Base-by-base conservation (phyloP, 2,888 invertebrate genomes). In the Drosophila lutescens region DNA sequence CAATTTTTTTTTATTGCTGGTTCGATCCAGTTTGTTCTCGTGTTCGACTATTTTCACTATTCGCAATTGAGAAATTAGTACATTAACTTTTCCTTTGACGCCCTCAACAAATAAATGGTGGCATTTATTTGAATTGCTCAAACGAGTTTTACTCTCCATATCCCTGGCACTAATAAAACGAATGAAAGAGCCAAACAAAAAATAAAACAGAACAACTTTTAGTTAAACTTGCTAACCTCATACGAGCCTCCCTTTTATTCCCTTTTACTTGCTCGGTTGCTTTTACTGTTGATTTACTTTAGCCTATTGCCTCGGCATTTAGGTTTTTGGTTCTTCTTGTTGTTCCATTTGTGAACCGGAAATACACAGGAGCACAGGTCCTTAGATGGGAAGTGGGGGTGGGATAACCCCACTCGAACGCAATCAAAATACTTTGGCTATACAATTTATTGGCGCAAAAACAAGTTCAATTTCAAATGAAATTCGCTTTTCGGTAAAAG, bases 21-120 rank as follows among this genome's bases (percentile, higher is more conserved):
- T n/a, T 20, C 30, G 38, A 17, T 38, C 17, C 20, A 44, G n/a
- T 36, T 69, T 17, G 41, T 38, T 12, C 5, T 63, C 32, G 26
- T 15, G 26, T 41, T 50, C 26, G 20, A 41, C 36, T 63, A 77
- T 69, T 80, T 81, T 78, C 68, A 74, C 77, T 9, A 53, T 7
- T 79, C 85, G 87, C 88, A 86, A 90, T 90, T 89, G 90, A 88
- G 90, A 89, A 90, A 90, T 90, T 90, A 89, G 89, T 87, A 79
- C 90, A 88, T 88, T 90, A 89, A 89, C 78, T 82, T 78, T 86
- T 58, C 78, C 78, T 86, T 86, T 82, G 81, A 82, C 77, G 80
- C 86, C 83, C 72, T 72, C 53, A 67, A 74, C 83, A 82, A 82
- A 86, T 74, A 85, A 80, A 86, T 80, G 80, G 78, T 60, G 77